Evolutionary conservation across 2,888 invertebrate species (phyloP), one percentile per base, ranked within the genome.

Genomic region (Hipparchia sbordonii): DNA sequence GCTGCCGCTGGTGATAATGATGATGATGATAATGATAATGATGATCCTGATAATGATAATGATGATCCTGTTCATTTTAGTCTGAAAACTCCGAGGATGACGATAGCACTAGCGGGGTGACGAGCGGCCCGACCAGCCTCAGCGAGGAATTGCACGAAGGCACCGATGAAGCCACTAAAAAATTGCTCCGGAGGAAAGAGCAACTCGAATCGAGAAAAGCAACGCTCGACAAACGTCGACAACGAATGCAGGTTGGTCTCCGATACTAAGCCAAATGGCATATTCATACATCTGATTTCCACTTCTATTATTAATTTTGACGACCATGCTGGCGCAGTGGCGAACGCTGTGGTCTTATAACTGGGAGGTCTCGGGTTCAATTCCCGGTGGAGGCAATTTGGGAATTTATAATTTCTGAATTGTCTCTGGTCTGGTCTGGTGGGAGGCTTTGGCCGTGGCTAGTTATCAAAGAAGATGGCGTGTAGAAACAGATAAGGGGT

Each of bases 111-210:
- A 85, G 86, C 70, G 87, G 81, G 2, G 76, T 81, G 8, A 74
- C 83, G 6, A 87, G 85, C 56, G 88, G 83, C 2, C 84, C 84
- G 1, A 78, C 82, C 59, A 82, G 84, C 72, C 75, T 95, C 80
- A 95, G 95, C 82, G 95, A 95, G 80, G 95, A 94, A 46, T 13
- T 76, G 51, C 76, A 72, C n/a, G 90, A 89, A 74, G 94, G 89
- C 73, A 94, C 94, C 59, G 93, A 93, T 79, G 93, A 93, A 74
- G 84, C 89, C 57, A 94, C 94, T 0, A 84, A 85, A 70, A 85
- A 82, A 66, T 84, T 94, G 72, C 86, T 94, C 71, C 83, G 87
- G 52, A 85, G 94, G 67, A 92, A 93, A 77, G 93, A 92, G 78
- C 90, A 87, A 74, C 87, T 94, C 52, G 93, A 94, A 82, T 85